phyloP scores from a whole-genome alignment of 92 coral and sea anemone species.

The Nematostella vectensis region DNA sequence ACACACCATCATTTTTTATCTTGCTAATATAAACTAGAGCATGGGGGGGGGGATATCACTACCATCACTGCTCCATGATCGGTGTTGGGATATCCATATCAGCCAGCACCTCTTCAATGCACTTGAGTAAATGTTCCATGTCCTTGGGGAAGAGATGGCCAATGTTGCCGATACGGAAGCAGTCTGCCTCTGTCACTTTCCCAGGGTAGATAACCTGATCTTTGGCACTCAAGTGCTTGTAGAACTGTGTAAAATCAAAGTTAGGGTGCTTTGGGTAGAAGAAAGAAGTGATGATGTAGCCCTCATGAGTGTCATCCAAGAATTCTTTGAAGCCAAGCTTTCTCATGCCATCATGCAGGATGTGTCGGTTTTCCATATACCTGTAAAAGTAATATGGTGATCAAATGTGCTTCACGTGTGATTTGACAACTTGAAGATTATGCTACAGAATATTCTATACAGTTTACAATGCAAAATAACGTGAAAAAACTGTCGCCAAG shows the following conservation, averaged over 20 bases:
- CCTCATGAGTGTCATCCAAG: constrained; percentile 84
- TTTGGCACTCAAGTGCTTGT: constrained; percentile 68
- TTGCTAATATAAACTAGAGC: too few species aligned
- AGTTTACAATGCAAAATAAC: too few species aligned
- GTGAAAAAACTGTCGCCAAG: too few species aligned
- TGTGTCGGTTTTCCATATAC: constrained; percentile 84
- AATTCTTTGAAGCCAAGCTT: constrained; percentile 88
- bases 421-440: too few species aligned
- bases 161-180: constrained; percentile 92
- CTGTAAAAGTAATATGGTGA: constrained; percentile 28
- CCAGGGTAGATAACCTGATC: constrained; percentile 94
- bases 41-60: too few species aligned
- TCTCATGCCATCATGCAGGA: constrained; percentile 83
- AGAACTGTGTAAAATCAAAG: constrained; percentile 77
- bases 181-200: constrained; percentile 81
- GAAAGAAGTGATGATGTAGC: constrained; percentile 90
- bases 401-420: too few species aligned
- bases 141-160: constrained; percentile 87
- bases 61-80: constrained; percentile 13
- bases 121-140: constrained; percentile 69
- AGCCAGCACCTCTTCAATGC: constrained; percentile 64
- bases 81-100: constrained; percentile 79
- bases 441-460: too few species aligned
- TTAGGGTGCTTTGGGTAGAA: constrained; percentile 83
- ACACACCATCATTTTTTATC: too few species aligned